Conservation (phyloP, 1,140 invertebrate species). For the Trichonephila inaurata region DNA sequence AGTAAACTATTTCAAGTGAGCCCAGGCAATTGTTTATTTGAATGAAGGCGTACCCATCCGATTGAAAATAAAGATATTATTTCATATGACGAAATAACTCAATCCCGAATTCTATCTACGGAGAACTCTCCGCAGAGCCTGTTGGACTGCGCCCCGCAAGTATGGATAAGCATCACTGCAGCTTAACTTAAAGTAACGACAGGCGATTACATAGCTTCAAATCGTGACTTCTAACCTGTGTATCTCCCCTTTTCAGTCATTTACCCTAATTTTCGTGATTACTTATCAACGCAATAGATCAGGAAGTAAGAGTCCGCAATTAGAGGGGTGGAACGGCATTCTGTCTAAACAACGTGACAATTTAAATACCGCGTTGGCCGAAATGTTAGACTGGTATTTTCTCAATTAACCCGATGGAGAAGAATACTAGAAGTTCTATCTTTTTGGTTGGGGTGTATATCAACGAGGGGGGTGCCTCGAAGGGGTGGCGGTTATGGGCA, state of each 20-base stretch:
- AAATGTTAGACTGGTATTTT: conserved; percentile 75
- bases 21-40: conserved; percentile 49
- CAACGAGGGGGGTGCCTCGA: neutral
- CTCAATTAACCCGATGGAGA: conserved; percentile 73
- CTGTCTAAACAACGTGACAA: conserved; percentile 76
- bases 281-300: conserved; percentile 76
- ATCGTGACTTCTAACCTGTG: conserved; percentile 76
- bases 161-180: conserved; percentile 70
- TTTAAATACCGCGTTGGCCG: conserved; percentile 75
- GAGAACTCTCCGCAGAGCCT: neutral
- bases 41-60: conserved; percentile 52
- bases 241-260: conserved; percentile 74
- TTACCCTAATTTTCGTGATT: conserved; percentile 77
- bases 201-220: conserved; percentile 67
- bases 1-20: conserved; percentile 4
- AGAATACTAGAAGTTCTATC: conserved; percentile 62
- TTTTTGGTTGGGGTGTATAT: conserved; percentile 49
- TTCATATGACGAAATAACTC: conserved; percentile 75
- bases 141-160: conserved; percentile 32
- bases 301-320: conserved; percentile 74
- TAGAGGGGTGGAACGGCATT: conserved; percentile 75
- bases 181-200: conserved; percentile 75
- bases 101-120: conserved; percentile 53
- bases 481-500: conserved; percentile 48
- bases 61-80: conserved; percentile 76